Conservation (phyloP, 2,797 vertebrate genomes). For the Phoeniculus purpureus region DNA sequence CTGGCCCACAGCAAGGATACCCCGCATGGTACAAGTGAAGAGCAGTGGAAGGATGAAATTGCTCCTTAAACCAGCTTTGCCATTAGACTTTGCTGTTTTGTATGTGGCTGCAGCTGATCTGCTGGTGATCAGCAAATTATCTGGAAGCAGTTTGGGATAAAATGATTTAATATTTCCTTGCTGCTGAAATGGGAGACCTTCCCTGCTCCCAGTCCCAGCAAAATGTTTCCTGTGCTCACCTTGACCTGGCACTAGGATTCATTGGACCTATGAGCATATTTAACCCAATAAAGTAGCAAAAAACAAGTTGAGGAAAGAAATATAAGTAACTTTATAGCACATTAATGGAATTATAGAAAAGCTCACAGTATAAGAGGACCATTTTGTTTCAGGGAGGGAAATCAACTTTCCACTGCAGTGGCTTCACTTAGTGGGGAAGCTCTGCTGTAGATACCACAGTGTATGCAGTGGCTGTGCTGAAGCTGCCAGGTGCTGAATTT, state of each 20-base stretch:
- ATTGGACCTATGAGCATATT: not conserved
- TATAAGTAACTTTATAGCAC: not conserved
- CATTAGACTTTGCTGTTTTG: not conserved
- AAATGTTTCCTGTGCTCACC: not conserved
- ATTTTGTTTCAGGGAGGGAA: not conserved
- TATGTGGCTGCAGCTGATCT: rapidly evolving
- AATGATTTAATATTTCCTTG: not conserved
- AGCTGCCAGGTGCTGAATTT: not conserved
- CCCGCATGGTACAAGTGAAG: not conserved
- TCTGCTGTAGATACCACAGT: rapidly evolving
- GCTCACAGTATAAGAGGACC: not conserved
- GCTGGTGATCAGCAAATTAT: rapidly evolving
- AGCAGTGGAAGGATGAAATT: not conserved
- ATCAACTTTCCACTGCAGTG: rapidly evolving
- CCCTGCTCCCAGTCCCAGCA: not conserved
- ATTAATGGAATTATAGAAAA: not conserved
- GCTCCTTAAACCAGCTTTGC: not conserved
- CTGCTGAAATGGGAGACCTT: not conserved
- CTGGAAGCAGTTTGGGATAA: not conserved
- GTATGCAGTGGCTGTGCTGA: not conserved
- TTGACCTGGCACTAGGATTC: not conserved
- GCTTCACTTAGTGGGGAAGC: not conserved
- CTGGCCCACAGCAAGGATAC: not conserved
- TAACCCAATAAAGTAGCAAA: not conserved
- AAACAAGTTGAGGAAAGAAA: not conserved